Evolutionary conservation across 1,140 invertebrate species (phyloP).

Genomic region (Caenorhabditis briggsae): DNA sequence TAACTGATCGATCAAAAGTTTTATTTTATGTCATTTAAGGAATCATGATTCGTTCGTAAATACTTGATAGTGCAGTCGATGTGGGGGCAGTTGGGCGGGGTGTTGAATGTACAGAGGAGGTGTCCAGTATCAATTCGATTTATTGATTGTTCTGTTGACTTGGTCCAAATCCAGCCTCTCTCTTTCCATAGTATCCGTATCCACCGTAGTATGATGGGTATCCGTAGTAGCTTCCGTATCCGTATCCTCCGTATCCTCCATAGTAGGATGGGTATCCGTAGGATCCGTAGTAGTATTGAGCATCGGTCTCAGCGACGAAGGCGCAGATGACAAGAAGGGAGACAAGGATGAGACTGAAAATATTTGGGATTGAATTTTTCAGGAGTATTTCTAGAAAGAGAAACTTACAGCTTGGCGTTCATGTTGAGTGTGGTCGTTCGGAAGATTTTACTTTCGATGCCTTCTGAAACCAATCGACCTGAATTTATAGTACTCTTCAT

Average conservation of each 20-base stretch:
- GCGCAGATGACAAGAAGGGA: conserved; percentile 55
- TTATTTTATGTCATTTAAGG: not conserved
- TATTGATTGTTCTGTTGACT: conserved; percentile 41
- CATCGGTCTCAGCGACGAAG: conserved; percentile 55
- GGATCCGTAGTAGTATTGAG: conserved; percentile 46
- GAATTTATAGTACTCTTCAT: conserved; percentile 31
- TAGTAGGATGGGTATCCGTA: conserved; percentile 39
- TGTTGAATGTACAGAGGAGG: not conserved
- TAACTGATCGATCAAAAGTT: conserved; percentile 34
- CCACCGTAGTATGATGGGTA: conserved; percentile 44
- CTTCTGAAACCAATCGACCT: not conserved
- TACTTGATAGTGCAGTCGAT: conserved; percentile 12
- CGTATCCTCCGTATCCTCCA: conserved; percentile 45
- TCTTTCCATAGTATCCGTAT: conserved; percentile 59
- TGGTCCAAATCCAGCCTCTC: conserved; percentile 54
- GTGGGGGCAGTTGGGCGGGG: not conserved
- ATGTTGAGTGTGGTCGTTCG: conserved; percentile 30
- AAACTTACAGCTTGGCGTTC: conserved; percentile 58
- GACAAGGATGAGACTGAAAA: conserved; percentile 59
- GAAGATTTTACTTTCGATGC: conserved; percentile 42
- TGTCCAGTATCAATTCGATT: conserved; percentile 1
- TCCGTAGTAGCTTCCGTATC: conserved; percentile 33
- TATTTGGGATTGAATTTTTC: not conserved
- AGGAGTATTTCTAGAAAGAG: not conserved
- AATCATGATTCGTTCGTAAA: conserved; percentile 20